Percentiles rank a stretch among this genome's conserved stretches.
Evolutionary conservation across 2,113 vertebrate genomes (phyloP).

Genomic region (Argyrosomus japonicus): DNA sequence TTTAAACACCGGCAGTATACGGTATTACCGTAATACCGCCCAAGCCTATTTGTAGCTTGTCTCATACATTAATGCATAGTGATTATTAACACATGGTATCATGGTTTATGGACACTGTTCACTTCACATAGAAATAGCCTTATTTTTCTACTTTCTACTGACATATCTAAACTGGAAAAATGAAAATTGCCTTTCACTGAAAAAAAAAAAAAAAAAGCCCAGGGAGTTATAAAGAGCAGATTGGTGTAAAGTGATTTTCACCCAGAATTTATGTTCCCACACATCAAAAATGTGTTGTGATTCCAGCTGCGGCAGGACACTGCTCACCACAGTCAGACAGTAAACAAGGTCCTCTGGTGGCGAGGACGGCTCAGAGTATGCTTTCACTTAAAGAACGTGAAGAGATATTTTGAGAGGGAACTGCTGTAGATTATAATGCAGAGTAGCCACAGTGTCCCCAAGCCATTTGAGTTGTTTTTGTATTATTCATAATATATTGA

Average conservation of each 20-base stretch:
- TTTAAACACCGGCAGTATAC: too few species aligned
- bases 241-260: conserved; percentile 22
- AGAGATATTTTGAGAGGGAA: not conserved
- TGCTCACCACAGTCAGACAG: conserved; percentile 55
- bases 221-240: not conserved
- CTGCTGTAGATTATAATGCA: not conserved
- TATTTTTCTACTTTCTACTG: not conserved
- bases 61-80: not conserved
- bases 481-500: not conserved
- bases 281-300: conserved; percentile 44
- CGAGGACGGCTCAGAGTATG: conserved; percentile 17
- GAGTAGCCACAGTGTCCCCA: not conserved
- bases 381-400: conserved; percentile 3
- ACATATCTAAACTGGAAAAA: not conserved
- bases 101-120: not conserved
- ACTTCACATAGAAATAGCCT: not conserved
- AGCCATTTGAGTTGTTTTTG: not conserved
- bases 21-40: too few species aligned
- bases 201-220: not conserved
- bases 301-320: conserved; percentile 43
- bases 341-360: conserved; percentile 54
- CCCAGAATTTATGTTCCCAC: conserved; percentile 42
- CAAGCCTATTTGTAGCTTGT: not conserved
- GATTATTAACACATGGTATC: not conserved
- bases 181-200: not conserved